Evolutionary conservation across 2,888 invertebrate genomes (phyloP), one percentile per base, ranked within the genome.

Genomic region (Dynastes hyllus): DNA sequence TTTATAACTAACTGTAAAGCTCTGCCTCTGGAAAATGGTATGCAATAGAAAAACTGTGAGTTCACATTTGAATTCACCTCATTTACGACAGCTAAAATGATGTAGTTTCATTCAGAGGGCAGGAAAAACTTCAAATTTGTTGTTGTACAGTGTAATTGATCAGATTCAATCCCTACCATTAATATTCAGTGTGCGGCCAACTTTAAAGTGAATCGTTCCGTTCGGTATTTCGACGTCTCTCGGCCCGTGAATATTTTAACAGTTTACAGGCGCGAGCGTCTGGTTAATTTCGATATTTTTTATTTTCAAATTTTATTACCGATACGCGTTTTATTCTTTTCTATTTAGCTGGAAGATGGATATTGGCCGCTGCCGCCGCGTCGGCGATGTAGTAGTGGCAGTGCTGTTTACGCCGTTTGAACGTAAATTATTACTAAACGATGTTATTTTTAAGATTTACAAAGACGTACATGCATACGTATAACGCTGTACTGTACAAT

Each of bases 201-300:
- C 45, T 45, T 45, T 45, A 45, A 45, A 45, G 45, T 45, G 45
- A 45, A 45, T 11, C 11, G 45, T 45, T 45, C 45, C 45, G 45
- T 45, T 45, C 45, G 55, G 55, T 58, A 58, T 58, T 58, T 58
- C 66, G 66, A 67, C n/a, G 16, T 45, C 66, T 65, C 63, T 29
- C 66, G 40, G 22, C 66, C 73, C 73, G 58, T 45, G 76, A 76
- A 66, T 65, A 65, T 76, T 63, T 76, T 76, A 45, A 76, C 50
- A 51, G 76, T 76, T 76, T 76, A 58, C 55, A 58, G 37, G 37
- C 37, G 37, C 67, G 29, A 37, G 63, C 73, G 69, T 80, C 80
- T 80, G 80, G 77, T 80, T 78, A 78, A 75, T 80, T 67, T 80
- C 80, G 65, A 77, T 77, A 73, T 75, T 77, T 71, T 80, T 80